Evolutionary conservation across 2,113 vertebrate genomes (phyloP).

Genomic region (Aphyosemion australe): DNA sequence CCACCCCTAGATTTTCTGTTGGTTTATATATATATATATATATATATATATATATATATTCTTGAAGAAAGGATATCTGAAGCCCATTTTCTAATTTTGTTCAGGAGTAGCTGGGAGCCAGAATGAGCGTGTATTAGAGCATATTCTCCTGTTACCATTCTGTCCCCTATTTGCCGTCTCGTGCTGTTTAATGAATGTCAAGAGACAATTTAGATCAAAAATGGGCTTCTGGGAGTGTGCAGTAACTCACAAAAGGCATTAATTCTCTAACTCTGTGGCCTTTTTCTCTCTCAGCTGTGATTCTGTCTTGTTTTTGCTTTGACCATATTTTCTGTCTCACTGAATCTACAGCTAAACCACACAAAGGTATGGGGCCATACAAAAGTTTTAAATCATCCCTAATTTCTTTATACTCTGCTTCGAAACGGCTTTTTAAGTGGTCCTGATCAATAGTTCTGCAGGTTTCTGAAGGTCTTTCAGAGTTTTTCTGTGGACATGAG

Average conservation of each 20-base stretch:
- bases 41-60: slow-evolving; percentile 8
- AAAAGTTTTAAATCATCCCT: neutral
- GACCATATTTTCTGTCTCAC: neutral
- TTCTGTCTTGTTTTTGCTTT: slow-evolving; percentile 3
- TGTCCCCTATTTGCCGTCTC: slow-evolving; percentile 49
- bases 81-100: slow-evolving; percentile 37
- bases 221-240: slow-evolving; percentile 37
- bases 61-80: slow-evolving; percentile 16
- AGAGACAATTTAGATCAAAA: slow-evolving; percentile 60
- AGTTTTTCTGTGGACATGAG: neutral
- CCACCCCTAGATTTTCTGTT: too few relatives aligned
- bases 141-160: slow-evolving; percentile 53
- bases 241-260: slow-evolving; percentile 46
- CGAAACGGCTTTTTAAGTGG: too few relatives aligned
- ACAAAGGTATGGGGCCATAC: neutral
- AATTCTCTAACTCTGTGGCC: slow-evolving; percentile 37
- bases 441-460: too few relatives aligned
- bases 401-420: neutral
- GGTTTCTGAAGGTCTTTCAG: too few relatives aligned
- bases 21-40: too few relatives aligned
- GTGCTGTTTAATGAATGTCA: slow-evolving; percentile 66
- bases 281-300: slow-evolving; percentile 12
- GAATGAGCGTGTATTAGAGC: slow-evolving; percentile 54
- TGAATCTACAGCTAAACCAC: neutral
- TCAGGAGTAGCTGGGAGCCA: slow-evolving; percentile 38